A percentile compares a stretch with the other conserved stretches of the same genome.
phyloP scores from a whole-genome alignment of 2,888 invertebrate genomes.

The Zeuzera pyrina region DNA sequence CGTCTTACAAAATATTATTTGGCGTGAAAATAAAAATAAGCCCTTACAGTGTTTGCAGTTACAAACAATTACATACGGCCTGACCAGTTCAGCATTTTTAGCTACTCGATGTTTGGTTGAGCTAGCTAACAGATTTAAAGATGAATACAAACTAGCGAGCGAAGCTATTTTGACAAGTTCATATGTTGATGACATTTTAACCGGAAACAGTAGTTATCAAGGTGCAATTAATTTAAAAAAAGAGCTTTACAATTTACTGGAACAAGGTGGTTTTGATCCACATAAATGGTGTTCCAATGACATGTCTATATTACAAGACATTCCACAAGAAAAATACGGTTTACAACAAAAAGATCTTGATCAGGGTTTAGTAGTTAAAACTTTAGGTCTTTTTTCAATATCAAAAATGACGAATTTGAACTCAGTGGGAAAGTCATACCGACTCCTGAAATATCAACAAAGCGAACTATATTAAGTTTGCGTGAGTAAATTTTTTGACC shows the following conservation, averaged over 20 bases:
- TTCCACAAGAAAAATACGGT: neutral
- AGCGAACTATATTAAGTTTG: neutral
- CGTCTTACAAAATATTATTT: no score
- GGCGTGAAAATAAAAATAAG: no score
- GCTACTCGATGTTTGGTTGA: no score
- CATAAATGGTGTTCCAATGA: neutral
- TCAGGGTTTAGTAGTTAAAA: neutral
- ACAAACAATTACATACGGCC: no score
- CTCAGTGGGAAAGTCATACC: neutral
- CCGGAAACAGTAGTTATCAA: neutral
- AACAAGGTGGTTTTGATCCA: neutral
- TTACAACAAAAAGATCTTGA: neutral
- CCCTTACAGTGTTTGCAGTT: no score
- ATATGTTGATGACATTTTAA: neutral
- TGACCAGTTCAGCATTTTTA: no score
- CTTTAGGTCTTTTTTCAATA: neutral
- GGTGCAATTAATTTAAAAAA: neutral
- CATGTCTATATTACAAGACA: neutral
- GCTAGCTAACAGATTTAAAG: no score
- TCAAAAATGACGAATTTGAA: neutral
- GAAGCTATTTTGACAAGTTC: neutral
- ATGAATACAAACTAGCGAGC: neutral
- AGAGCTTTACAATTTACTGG: neutral
- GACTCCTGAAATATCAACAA: neutral
- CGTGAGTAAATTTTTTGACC: neutral